Conservation (phyloP, 2,888 invertebrate genomes). For the Fragum sueziense region DNA sequence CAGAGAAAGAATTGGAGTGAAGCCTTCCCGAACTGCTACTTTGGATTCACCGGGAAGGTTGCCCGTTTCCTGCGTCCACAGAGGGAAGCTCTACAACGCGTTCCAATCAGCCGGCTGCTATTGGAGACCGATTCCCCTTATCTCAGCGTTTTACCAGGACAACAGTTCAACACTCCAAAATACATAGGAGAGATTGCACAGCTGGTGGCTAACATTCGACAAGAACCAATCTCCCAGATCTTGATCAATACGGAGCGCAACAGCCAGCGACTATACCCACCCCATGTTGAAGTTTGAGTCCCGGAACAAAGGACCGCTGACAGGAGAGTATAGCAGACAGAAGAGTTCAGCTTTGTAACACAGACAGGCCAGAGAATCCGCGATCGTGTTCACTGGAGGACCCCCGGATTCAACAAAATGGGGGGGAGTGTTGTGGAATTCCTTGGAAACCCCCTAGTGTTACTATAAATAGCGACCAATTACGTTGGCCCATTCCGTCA, state of each 20-base stretch:
- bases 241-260: not conserved
- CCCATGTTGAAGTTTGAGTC: not conserved
- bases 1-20: constrained; percentile 13
- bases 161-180: constrained; percentile 4
- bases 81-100: constrained; percentile 2
- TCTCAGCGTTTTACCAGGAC: not conserved
- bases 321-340: not conserved
- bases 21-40: constrained; percentile 23
- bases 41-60: constrained; percentile 10
- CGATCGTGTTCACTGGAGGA: no score
- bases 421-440: constrained; percentile 9
- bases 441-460: not conserved
- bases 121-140: constrained; percentile 27
- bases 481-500: not conserved
- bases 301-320: not conserved
- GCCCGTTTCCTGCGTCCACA: not conserved
- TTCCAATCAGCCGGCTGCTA: not conserved
- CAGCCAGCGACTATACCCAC: constrained; percentile 8
- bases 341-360: not conserved
- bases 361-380: no score
- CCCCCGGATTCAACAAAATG: not conserved
- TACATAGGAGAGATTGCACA: constrained; percentile 15
- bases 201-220: not conserved
- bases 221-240: not conserved
- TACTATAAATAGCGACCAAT: not conserved